Evolutionary conservation across 2,888 invertebrate genomes (phyloP), one percentile per base, ranked within the genome.

Genomic region (Ctena decussata): DNA sequence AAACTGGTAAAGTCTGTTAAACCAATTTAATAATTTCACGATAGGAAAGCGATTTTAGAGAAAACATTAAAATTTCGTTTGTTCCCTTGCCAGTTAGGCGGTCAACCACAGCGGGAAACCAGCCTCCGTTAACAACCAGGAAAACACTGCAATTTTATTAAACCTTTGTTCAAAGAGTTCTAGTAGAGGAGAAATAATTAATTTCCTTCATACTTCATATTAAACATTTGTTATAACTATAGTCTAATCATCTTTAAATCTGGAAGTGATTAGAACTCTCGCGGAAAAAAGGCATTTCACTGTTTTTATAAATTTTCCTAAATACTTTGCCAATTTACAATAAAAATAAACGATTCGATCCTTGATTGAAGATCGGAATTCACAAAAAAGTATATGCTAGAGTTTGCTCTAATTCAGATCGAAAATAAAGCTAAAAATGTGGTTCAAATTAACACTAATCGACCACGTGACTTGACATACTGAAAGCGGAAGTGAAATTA

Each of bases 141-240:
- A 49, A 18, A 49, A 21, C n/a, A 27, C 3, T 5, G 5, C 27
- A 27, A 57, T 57, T 57, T 57, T 27, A 57, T 27, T 27, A 24
- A 57, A 57, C 57, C n/a, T 24, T 57, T 57, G 57, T 57, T 57
- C 57, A 57, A 57, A 27, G 57, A 12, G n/a, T 1, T 57, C 2
- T 57, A 57, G 3, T 8, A 27, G 27, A 3, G 27, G n/a, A 41
- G 41, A 21, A 57, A n/a, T 57, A 57, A 57, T 57, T 57, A 57
- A 57, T 57, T 57, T 57, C 24, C 12, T 3, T 27, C 57, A 57
- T 27, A 24, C 6, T 57, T 46, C n/a, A 18, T 57, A 57, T 57
- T 57, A 57, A 57, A 57, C 57, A 57, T 57, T 57, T 57, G 57
- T 57, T 57, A 27, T 57, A 57, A 57, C 57, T 27, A 27, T n/a